Evolutionary conservation across 2,888 invertebrate species (phyloP).

Genomic region (Chrysina gloriosa): DNA sequence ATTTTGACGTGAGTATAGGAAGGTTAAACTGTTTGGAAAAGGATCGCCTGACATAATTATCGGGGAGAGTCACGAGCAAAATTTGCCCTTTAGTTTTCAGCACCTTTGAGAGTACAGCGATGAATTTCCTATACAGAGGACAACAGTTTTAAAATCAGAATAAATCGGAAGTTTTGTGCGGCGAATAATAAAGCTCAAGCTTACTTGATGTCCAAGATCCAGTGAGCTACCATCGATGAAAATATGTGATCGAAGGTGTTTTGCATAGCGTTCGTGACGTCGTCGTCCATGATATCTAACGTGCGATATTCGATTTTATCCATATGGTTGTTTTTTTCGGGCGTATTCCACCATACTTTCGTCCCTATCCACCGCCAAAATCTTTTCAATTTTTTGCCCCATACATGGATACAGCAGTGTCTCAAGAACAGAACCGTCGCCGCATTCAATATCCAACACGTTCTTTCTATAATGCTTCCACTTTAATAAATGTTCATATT

Average conservation of each 20-base stretch:
- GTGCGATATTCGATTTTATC: not conserved
- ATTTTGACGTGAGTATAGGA: too few relatives aligned
- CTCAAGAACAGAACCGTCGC: not conserved
- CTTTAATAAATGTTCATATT: not conserved
- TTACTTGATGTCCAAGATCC: too few relatives aligned
- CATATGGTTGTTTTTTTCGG: not conserved
- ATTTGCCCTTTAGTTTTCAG: too few relatives aligned
- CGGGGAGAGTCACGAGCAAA: too few relatives aligned
- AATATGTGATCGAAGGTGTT: constrained; percentile 21
- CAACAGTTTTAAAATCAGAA: too few relatives aligned
- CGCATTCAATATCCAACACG: constrained; percentile 6
- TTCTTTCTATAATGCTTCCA: not conserved
- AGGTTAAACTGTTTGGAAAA: too few relatives aligned
- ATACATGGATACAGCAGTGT: not conserved
- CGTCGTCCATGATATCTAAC: not conserved
- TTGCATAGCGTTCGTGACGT: not conserved
- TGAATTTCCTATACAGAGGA: too few relatives aligned
- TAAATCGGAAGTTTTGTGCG: too few relatives aligned
- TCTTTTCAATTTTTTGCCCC: not conserved
- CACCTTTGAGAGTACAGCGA: too few relatives aligned
- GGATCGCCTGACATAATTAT: too few relatives aligned
- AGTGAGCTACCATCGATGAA: too few relatives aligned
- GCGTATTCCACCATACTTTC: constrained; percentile 3
- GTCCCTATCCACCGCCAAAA: not conserved
- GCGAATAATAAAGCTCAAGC: too few relatives aligned